Conservation (phyloP, 2,113 vertebrate species). For the Triplophysa tibetana region DNA sequence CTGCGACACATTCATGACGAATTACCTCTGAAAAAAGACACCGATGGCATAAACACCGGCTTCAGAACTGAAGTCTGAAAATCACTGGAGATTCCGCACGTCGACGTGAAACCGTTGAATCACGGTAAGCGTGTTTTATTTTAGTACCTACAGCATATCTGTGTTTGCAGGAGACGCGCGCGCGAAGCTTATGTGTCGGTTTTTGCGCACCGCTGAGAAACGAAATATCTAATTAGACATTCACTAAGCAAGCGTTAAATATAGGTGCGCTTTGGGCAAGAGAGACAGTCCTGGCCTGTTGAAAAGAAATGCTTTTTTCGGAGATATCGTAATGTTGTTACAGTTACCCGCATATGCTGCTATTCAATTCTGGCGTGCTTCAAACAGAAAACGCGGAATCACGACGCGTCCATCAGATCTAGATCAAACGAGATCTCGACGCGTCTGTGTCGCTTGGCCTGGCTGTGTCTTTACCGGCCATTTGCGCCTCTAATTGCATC, state of each 20-base stretch:
- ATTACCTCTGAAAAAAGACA: constrained; percentile 61
- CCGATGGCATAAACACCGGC: constrained; percentile 65
- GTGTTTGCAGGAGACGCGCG: constrained; percentile 58
- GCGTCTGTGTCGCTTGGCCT: constrained; percentile 51
- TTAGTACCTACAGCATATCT: constrained; percentile 40
- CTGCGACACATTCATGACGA: constrained; percentile 71
- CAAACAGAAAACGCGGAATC: constrained; percentile 35
- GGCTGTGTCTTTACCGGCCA: constrained; percentile 47
- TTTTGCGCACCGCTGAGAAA: constrained; percentile 65
- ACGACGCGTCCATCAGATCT: constrained; percentile 56
- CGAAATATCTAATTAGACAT: constrained; percentile 56
- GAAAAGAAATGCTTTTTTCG: constrained; percentile 17
- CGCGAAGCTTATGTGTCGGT: constrained; percentile 62
- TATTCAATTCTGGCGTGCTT: constrained; percentile 19
- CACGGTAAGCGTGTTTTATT: constrained; percentile 65
- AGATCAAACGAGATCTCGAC: constrained; percentile 51
- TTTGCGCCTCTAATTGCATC: constrained; percentile 48
- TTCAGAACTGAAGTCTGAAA: constrained; percentile 42
- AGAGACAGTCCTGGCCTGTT: constrained; percentile 67
- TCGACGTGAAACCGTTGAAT: constrained; percentile 57
- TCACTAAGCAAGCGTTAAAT: constrained; percentile 60
- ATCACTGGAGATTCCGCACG: constrained; percentile 25
- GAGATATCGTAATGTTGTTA: constrained; percentile 39
- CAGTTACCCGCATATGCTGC: constrained; percentile 46
- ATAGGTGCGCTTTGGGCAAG: constrained; percentile 45